phyloP scores from a whole-genome alignment of 2,113 vertebrate species.

The Heterochromis multidens region DNA sequence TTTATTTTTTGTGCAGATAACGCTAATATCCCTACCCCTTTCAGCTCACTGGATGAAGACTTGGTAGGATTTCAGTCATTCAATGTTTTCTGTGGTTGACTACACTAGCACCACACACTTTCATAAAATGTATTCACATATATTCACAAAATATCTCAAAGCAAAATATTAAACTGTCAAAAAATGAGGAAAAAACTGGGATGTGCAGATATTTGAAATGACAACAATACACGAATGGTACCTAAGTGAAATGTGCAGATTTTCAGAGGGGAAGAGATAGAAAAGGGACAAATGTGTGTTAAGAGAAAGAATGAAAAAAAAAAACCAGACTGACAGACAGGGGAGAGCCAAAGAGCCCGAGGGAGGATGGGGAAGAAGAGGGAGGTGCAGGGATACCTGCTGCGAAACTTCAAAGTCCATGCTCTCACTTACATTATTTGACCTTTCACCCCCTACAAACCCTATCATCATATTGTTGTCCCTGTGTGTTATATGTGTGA shows the following conservation, averaged over 20 bases:
- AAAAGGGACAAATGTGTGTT: neutral
- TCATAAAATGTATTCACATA: neutral
- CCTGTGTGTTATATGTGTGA: neutral
- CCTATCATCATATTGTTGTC: conserved; percentile 38
- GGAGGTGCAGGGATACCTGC: conserved; percentile 46
- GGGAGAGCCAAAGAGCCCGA: conserved; percentile 8
- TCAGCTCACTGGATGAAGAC: neutral
- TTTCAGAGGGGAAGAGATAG: neutral
- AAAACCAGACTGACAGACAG: conserved; percentile 5
- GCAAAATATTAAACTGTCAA: neutral
- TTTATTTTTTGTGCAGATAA: no score
- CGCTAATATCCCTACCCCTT: no score
- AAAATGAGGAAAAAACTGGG: neutral
- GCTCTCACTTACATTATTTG: conserved; percentile 67
- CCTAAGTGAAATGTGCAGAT: neutral
- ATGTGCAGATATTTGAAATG: neutral
- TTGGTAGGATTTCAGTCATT: neutral
- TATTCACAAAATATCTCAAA: neutral
- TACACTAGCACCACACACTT: neutral
- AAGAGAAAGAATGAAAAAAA: neutral
- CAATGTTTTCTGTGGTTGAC: neutral
- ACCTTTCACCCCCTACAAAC: conserved; percentile 53
- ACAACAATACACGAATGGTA: neutral
- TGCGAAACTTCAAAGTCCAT: conserved; percentile 70
- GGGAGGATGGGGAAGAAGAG: conserved; percentile 38